Evolutionary conservation across 2,797 vertebrate genomes (phyloP).

Genomic region (Momotus momota): DNA sequence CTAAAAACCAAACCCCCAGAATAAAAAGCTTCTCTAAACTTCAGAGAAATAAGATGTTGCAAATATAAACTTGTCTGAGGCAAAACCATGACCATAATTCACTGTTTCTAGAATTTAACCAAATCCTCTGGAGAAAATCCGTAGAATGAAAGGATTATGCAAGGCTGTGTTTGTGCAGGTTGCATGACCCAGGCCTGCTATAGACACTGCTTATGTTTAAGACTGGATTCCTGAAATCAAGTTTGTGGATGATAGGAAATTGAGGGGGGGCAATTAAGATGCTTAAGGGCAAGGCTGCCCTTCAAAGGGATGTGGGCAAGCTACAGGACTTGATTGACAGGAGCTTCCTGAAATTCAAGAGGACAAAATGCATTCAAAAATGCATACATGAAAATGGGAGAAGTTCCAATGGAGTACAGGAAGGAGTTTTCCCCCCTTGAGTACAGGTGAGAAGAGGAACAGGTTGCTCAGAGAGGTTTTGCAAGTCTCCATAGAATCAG

Average conservation of each 20-base stretch:
- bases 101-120: background rate
- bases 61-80: background rate
- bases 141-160: background rate
- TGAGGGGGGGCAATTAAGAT: background rate
- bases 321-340: background rate
- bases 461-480: background rate
- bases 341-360: background rate
- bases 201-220: background rate
- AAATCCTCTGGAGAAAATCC: background rate
- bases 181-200: background rate
- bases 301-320: background rate
- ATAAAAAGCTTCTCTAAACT: background rate
- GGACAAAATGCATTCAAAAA: background rate
- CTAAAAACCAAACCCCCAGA: accelerated
- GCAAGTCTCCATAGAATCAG: background rate
- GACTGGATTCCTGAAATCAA: background rate
- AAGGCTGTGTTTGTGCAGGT: background rate
- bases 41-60: background rate
- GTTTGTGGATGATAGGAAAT: background rate
- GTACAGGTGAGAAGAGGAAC: background rate
- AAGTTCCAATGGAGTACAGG: accelerated
- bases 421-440: background rate
- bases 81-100: background rate
- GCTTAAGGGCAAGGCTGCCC: background rate
- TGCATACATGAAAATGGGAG: background rate